These are phyloP conservation scores for Maccullochella peelii DNA, from an alignment of 2,113 vertebrate genomes.

Conservation along the genomic window DNA sequence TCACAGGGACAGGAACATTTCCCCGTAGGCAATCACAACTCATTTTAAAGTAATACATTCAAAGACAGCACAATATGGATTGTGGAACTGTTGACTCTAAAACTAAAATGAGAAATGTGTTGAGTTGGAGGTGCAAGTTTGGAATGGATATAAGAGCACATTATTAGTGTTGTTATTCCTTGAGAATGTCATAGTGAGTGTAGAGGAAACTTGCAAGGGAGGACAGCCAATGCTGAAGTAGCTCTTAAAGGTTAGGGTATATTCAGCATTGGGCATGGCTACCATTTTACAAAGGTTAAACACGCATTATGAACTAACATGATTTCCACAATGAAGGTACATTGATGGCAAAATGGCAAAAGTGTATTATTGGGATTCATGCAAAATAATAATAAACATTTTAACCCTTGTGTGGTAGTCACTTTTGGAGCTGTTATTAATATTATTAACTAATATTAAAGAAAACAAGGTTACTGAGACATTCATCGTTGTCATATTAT, in stretches of 20 bases:
- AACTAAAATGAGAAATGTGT: slow-evolving; percentile 34
- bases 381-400: slow-evolving; percentile 3
- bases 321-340: slow-evolving; percentile 22
- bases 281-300: slow-evolving; percentile 72
- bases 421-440: not conserved
- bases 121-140: slow-evolving; percentile 14
- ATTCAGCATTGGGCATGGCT: slow-evolving; percentile 49
- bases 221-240: slow-evolving; percentile 59
- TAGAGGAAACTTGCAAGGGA: slow-evolving; percentile 21
- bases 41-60: slow-evolving; percentile 47
- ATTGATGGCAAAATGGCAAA: slow-evolving; percentile 1
- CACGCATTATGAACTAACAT: slow-evolving; percentile 47
- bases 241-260: slow-evolving; percentile 80
- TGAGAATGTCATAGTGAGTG: slow-evolving; percentile 78
- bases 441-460: no score
- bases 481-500: no score
- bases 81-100: slow-evolving; percentile 16
- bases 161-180: slow-evolving; percentile 63
- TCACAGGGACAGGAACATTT: slow-evolving; percentile 15
- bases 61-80: slow-evolving; percentile 23
- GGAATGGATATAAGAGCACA: slow-evolving; percentile 26
- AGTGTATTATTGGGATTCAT: slow-evolving; percentile 7
- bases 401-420: not conserved
- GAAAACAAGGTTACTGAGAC: no score
- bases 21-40: slow-evolving; percentile 34